Conservation (phyloP, 1,140 invertebrate genomes). For the Cydia pomonella region DNA sequence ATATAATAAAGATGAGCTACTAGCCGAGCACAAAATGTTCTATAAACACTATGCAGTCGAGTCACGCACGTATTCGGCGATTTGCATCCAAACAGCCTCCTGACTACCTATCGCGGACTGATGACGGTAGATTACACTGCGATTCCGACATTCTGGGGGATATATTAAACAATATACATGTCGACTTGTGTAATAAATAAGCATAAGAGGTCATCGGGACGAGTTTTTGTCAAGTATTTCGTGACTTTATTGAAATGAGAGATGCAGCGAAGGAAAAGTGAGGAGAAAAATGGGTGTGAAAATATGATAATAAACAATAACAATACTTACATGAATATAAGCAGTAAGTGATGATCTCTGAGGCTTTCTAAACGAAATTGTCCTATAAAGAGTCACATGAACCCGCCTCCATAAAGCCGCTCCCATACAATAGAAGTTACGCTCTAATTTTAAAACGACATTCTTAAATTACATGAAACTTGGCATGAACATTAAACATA, state of each 20-base stretch:
- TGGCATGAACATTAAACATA: too few relatives aligned
- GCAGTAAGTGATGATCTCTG: too few relatives aligned
- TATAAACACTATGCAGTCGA: neutral
- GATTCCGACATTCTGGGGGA: constrained; percentile 5
- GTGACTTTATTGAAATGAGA: neutral
- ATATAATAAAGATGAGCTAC: neutral
- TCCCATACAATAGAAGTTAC: too few relatives aligned
- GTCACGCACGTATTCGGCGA: constrained; percentile 28
- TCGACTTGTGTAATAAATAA: constrained; percentile 19
- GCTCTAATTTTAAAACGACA: too few relatives aligned
- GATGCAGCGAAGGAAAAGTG: neutral
- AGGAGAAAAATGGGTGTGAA: neutral
- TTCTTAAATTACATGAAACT: too few relatives aligned
- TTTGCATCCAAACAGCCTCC: constrained; percentile 27
- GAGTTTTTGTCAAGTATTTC: constrained; percentile 9
- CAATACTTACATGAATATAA: too few relatives aligned
- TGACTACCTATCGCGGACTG: constrained; percentile 11
- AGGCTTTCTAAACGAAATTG: too few relatives aligned
- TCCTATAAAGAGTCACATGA: too few relatives aligned
- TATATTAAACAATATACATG: constrained; percentile 30
- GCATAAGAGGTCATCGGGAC: constrained; percentile 11
- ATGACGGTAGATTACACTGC: constrained; percentile 12
- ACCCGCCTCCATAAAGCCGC: too few relatives aligned
- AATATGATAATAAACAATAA: too few relatives aligned
- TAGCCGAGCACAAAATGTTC: neutral